phyloP scores from a whole-genome alignment of 2,888 invertebrate genomes.

The Sinhomidia bicolor region DNA sequence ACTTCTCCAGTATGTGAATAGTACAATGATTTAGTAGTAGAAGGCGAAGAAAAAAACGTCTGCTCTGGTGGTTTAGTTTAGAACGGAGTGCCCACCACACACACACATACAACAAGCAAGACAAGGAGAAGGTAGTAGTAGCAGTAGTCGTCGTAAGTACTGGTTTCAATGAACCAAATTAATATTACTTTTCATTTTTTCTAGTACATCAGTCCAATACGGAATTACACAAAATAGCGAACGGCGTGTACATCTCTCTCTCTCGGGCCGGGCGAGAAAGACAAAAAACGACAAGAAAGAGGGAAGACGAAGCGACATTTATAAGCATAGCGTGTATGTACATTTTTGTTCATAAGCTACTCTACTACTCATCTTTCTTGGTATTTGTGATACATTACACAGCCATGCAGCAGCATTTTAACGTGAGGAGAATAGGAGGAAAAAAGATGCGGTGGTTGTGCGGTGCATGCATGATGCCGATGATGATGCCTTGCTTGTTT shows the following conservation, averaged over 20 bases:
- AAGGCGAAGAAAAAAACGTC: neutral
- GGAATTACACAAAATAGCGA: neutral
- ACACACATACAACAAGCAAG: too few species aligned
- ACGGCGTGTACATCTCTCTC: neutral
- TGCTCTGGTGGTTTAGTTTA: neutral
- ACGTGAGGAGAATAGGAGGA: neutral
- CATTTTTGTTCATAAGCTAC: too few species aligned
- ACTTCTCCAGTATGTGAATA: conserved; percentile 11
- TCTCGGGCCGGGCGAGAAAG: conserved; percentile 2
- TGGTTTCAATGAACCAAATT: conserved; percentile 1
- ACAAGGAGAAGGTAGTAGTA: too few species aligned
- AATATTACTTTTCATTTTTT: neutral
- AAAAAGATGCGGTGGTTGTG: too few species aligned
- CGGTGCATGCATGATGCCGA: too few species aligned
- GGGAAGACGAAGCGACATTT: neutral
- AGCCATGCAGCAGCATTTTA: too few species aligned
- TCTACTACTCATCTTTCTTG: too few species aligned
- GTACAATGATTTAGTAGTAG: neutral
- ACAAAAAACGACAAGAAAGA: neutral
- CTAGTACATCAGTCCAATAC: neutral
- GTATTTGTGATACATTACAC: too few species aligned
- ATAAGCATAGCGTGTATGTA: too few species aligned
- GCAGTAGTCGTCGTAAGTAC: too few species aligned
- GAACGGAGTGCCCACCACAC: too few species aligned
- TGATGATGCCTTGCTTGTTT: too few species aligned